A percentile compares a stretch with the other conserved stretches of the same genome.
Evolutionary conservation across 2,797 vertebrate genomes (phyloP).

Genomic region (Melanotaenia boesemani): DNA sequence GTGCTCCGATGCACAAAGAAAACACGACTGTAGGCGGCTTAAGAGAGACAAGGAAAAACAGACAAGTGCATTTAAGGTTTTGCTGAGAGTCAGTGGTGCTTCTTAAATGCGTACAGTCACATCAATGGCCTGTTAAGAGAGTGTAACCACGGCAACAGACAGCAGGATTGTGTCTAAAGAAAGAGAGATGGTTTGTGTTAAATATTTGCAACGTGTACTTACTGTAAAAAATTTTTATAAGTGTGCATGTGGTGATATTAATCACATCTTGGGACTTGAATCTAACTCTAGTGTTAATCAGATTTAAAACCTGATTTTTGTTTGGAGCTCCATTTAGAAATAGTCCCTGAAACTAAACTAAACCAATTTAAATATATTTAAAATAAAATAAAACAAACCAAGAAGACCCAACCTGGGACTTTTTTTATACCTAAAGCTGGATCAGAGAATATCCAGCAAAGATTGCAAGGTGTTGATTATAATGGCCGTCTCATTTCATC

Average conservation of each 20-base stretch:
- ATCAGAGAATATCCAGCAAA: neutral
- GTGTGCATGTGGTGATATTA: neutral
- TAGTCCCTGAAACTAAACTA: too few species aligned
- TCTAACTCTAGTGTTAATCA: neutral
- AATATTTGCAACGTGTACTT: constrained; percentile 24
- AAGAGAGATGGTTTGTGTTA: constrained; percentile 60
- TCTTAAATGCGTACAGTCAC: constrained; percentile 68
- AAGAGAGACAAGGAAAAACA: constrained; percentile 9
- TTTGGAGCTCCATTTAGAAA: too few species aligned
- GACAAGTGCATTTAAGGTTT: constrained; percentile 51
- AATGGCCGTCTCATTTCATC: neutral
- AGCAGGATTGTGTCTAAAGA: constrained; percentile 65
- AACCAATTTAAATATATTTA: neutral
- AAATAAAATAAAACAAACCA: neutral
- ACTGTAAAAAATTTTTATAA: constrained; percentile 11
- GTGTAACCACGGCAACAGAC: constrained; percentile 80
- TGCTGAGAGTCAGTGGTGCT: constrained; percentile 57
- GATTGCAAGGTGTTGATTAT: neutral
- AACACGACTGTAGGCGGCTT: constrained; percentile 12
- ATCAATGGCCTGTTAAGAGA: constrained; percentile 75
- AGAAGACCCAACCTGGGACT: too few species aligned
- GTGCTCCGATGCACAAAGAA: constrained; percentile 38
- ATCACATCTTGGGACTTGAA: constrained; percentile 7
- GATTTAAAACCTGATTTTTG: too few species aligned
- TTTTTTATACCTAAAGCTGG: too few species aligned